Evolutionary conservation across 2,888 invertebrate genomes (phyloP).

Genomic region (Drosophila neonasuta): DNA sequence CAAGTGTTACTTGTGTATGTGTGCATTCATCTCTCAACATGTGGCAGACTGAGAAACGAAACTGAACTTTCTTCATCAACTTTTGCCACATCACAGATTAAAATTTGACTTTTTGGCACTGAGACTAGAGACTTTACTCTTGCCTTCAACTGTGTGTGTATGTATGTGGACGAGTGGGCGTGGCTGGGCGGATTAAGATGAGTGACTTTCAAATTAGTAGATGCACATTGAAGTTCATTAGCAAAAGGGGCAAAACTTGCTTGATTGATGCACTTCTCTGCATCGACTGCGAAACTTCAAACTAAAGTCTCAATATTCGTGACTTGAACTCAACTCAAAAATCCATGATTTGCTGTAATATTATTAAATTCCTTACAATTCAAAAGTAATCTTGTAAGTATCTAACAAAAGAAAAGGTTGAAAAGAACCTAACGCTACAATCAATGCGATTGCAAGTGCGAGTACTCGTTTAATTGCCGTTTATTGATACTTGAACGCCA

Average conservation of each 20-base stretch:
- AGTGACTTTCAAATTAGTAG: slow-evolving; percentile 75
- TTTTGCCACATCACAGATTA: slow-evolving; percentile 76
- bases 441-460: slow-evolving; percentile 39
- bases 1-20: slow-evolving; percentile 29
- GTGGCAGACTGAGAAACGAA: slow-evolving; percentile 52
- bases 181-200: slow-evolving; percentile 64
- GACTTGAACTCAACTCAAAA: neutral
- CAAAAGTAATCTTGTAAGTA: slow-evolving; percentile 57
- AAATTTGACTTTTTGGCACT: slow-evolving; percentile 75
- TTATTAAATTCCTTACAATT: slow-evolving; percentile 7
- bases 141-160: slow-evolving; percentile 24
- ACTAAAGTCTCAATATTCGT: neutral
- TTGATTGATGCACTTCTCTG: slow-evolving; percentile 61
- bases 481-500: slow-evolving; percentile 76
- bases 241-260: slow-evolving; percentile 61
- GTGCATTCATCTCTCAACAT: slow-evolving; percentile 58
- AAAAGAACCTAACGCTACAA: slow-evolving; percentile 38
- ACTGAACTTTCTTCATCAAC: slow-evolving; percentile 73
- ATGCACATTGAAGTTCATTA: slow-evolving; percentile 69
- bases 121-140: slow-evolving; percentile 45
- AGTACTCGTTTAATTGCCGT: slow-evolving; percentile 63
- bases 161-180: slow-evolving; percentile 31
- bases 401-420: slow-evolving; percentile 34
- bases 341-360: slow-evolving; percentile 1
- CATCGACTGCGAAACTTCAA: slow-evolving; percentile 34